Conservation (phyloP, 2,797 vertebrate species). For the Astyanax mexicanus region DNA sequence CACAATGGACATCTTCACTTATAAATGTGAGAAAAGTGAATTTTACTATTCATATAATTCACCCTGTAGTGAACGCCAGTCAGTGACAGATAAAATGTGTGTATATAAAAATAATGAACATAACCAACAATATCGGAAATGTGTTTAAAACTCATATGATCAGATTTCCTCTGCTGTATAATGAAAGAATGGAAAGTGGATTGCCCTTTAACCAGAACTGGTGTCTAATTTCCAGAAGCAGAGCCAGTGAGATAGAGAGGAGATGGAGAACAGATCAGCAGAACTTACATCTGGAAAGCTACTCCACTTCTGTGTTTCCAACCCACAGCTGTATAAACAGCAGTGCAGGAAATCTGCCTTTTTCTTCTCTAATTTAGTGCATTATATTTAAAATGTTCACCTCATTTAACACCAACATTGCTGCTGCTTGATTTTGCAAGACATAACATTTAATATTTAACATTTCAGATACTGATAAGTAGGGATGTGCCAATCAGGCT, state of each 20-base stretch:
- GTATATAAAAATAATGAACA: no score
- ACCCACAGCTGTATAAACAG: constrained; percentile 73
- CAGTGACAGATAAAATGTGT: no score
- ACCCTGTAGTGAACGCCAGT: no score
- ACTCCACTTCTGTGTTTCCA: constrained; percentile 39
- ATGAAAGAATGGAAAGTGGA: neutral
- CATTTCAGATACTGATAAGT: no score
- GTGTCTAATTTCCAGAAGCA: neutral
- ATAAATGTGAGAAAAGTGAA: no score
- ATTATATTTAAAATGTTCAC: constrained; percentile 31
- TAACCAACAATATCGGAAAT: no score
- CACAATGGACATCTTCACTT: no score
- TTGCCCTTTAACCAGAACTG: neutral
- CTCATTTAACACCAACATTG: neutral
- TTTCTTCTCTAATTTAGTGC: constrained; percentile 5
- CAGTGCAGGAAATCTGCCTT: constrained; percentile 59
- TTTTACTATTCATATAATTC: no score
- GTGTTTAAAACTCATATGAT: no score
- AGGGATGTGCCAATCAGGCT: no score
- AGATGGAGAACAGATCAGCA: constrained; percentile 5
- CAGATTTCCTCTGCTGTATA: neutral
- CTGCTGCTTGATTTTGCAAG: neutral
- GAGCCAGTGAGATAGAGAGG: neutral
- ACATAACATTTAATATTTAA: no score
- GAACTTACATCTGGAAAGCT: constrained; percentile 57